Evolutionary conservation across 2,113 vertebrate species (phyloP), one percentile per base, ranked within the genome.

Genomic region (Microtus montanus): DNA sequence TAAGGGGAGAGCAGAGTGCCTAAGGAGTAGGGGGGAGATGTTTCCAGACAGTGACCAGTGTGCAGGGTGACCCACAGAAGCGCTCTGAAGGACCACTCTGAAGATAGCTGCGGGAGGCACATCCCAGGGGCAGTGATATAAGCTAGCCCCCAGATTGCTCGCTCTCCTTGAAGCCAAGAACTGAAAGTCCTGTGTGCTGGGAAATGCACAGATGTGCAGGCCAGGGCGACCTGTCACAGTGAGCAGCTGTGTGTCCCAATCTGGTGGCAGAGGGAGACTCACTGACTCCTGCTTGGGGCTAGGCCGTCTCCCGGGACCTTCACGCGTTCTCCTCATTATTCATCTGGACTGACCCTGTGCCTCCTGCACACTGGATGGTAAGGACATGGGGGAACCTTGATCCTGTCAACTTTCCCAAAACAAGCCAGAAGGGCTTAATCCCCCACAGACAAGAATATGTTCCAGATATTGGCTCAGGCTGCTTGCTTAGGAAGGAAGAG

Each of bases 271-370:
- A 13, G 44, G 7, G 5, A 30, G 47, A 54, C 70, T 68, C 47
- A 22, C 33, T 74, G 7, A 9, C 7, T 71, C 77, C 17, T 82
- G 66, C 47, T 83, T 5, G 15, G 1, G 63, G 19, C 22, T 58
- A n/a, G 15, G 28, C 58, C 35, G 17, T 22, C 15, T 15, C n/a
- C 33, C 12, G 2, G 30, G 14, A 54, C 71, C 41, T 68, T 35
- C 44, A 63, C 38, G 33, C 3, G 0, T 17, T 1, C 0, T 41
- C 33, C n/a, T 38, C 22, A 3, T 22, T n/a, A 15, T 4, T 9
- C 35, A 8, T 35, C 22, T 1, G 52, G 30, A 38, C 11, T 44
- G 15, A 30, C 19, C 0, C 2, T 28, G 68, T 70, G 14, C 44
- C 30, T 28, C 30, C 86, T 20, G 26, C 11, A 73, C 20, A 19